Conservation (phyloP, 92 coral and sea anemone species). For the Phymanthus crucifer region DNA sequence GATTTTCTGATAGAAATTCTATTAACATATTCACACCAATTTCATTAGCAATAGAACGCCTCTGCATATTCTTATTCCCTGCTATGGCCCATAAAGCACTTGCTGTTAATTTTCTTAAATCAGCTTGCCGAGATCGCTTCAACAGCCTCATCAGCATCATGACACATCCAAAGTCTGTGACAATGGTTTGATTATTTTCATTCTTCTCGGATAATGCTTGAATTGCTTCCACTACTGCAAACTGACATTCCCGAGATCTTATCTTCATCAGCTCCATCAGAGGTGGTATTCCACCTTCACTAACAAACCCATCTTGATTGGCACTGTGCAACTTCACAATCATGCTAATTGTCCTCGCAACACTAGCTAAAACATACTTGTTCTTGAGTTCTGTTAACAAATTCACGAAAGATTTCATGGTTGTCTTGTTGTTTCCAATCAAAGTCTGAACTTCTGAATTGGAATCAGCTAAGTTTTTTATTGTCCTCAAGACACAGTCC, state of each 20-base stretch:
- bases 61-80: slow-evolving; percentile 72
- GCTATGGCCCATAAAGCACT: slow-evolving; percentile 99
- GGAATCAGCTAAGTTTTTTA: slow-evolving; percentile 68
- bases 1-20: slow-evolving; percentile 88
- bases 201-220: slow-evolving; percentile 79
- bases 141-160: slow-evolving; percentile 86
- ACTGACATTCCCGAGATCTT: slow-evolving; percentile 82
- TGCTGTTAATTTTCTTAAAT: slow-evolving; percentile 74
- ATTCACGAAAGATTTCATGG: slow-evolving; percentile 72
- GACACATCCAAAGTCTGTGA: slow-evolving; percentile 90
- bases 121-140: slow-evolving; percentile 81
- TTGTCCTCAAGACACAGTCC: slow-evolving; percentile 67
- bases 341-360: slow-evolving; percentile 77
- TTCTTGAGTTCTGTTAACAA: slow-evolving; percentile 73
- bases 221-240: slow-evolving; percentile 89
- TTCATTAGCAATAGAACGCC: slow-evolving; percentile 81
- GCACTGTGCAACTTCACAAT: slow-evolving; percentile 72
- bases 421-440: slow-evolving; percentile 70
- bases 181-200: slow-evolving; percentile 74
- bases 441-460: slow-evolving; percentile 73
- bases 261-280: slow-evolving; percentile 70
- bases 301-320: slow-evolving; percentile 91
- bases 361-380: slow-evolving; percentile 83
- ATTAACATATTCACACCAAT: slow-evolving; percentile 80
- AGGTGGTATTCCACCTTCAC: slow-evolving; percentile 85